Conservation (phyloP, 1,140 invertebrate genomes). For the Drosophila littoralis region DNA sequence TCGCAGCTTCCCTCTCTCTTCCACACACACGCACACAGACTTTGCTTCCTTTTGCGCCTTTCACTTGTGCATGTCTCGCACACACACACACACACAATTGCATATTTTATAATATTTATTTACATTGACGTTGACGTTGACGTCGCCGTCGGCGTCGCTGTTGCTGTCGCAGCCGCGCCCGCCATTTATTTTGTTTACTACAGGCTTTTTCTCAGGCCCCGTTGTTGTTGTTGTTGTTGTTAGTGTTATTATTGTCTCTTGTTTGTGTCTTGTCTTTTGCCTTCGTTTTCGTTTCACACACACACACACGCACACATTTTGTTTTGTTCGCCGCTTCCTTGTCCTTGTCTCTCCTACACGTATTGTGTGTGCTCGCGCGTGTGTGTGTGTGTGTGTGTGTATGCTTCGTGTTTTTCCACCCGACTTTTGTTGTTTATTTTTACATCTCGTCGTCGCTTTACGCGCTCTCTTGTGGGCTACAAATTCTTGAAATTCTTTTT, state of each 20-base stretch:
- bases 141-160: slow-evolving; percentile 24
- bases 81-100: slow-evolving; percentile 33
- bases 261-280: slow-evolving; percentile 51
- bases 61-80: slow-evolving; percentile 49
- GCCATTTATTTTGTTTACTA: slow-evolving; percentile 54
- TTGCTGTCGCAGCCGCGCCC: slow-evolving; percentile 41
- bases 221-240: slow-evolving; percentile 20
- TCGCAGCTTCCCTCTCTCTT: slow-evolving; percentile 9
- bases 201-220: slow-evolving; percentile 30
- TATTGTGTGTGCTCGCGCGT: not conserved
- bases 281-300: slow-evolving; percentile 44
- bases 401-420: slow-evolving; percentile 68
- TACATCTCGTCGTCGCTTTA: slow-evolving; percentile 43
- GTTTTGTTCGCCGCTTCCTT: slow-evolving; percentile 71
- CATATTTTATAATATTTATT: slow-evolving; percentile 75
- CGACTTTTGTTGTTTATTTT: slow-evolving; percentile 58
- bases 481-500: slow-evolving; percentile 81
- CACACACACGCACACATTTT: slow-evolving; percentile 38
- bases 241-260: slow-evolving; percentile 45
- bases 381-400: slow-evolving; percentile 29
- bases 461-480: slow-evolving; percentile 54
- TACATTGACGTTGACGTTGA: slow-evolving; percentile 50
- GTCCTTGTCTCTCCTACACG: slow-evolving; percentile 42
- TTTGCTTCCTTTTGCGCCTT: slow-evolving; percentile 53
- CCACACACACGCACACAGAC: slow-evolving; percentile 18